Conservation (phyloP, 2,888 invertebrate genomes). For the Monopis laevigella region DNA sequence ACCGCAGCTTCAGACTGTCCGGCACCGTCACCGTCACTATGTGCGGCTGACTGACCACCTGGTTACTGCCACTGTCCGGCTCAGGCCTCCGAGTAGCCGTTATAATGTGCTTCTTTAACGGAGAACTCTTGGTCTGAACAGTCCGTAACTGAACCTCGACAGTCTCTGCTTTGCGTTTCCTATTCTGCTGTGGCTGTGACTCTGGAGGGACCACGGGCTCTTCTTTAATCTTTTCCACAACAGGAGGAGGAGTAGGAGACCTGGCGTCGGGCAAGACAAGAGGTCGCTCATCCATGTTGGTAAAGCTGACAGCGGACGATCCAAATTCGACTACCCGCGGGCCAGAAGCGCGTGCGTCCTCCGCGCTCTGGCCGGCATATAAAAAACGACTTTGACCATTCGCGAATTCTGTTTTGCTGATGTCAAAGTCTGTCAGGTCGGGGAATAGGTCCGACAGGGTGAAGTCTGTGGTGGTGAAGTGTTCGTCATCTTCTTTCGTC, state of each 20-base stretch:
- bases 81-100: constrained; percentile 25
- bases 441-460: constrained; percentile 50
- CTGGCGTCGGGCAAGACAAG: not conserved
- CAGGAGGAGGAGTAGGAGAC: constrained; percentile 18
- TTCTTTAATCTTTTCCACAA: constrained; percentile 43
- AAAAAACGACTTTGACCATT: no score
- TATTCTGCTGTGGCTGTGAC: constrained; percentile 23
- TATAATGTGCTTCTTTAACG: constrained; percentile 51
- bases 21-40: constrained; percentile 44
- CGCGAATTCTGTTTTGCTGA: constrained; percentile 17
- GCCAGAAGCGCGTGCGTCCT: constrained; percentile 50
- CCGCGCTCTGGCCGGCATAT: constrained; percentile 48
- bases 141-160: constrained; percentile 39
- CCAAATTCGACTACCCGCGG: constrained; percentile 33
- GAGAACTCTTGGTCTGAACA: constrained; percentile 44
- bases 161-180: constrained; percentile 17
- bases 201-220: constrained; percentile 18
- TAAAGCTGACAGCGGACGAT: constrained; percentile 19
- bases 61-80: constrained; percentile 14
- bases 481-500: constrained; percentile 34
- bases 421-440: constrained; percentile 32
- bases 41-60: constrained; percentile 29
- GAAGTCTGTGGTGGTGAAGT: constrained; percentile 63
- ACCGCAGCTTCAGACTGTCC: constrained; percentile 18
- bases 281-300: constrained; percentile 18